Evolutionary conservation across 1,140 invertebrate species (phyloP).

Genomic region (Triops longicaudatus): DNA sequence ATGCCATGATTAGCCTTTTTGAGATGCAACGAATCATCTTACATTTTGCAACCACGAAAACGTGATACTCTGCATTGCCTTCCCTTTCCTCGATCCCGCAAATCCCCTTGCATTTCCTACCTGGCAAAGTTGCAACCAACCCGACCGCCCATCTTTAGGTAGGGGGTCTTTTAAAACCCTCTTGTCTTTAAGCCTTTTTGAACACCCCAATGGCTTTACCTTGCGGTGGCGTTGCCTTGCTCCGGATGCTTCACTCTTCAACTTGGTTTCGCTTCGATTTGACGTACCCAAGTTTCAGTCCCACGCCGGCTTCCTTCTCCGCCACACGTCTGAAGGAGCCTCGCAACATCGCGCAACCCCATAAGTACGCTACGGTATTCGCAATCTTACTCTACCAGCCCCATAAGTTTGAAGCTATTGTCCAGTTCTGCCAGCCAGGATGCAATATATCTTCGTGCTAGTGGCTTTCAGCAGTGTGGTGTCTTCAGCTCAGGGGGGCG

Average conservation of each 20-base stretch:
- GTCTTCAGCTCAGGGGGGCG: not conserved
- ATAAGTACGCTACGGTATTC: not conserved
- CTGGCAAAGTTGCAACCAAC: not conserved
- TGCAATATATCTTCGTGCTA: not conserved
- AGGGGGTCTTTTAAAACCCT: not conserved
- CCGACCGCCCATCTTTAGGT: not conserved
- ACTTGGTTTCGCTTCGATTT: slow-evolving; percentile 6
- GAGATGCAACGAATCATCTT: not conserved
- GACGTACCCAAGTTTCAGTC: not conserved
- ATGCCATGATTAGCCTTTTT: not conserved
- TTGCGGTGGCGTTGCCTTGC: not conserved
- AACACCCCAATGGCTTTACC: not conserved
- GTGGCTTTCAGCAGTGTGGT: not conserved
- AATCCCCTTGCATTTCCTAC: not conserved
- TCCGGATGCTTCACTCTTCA: not conserved
- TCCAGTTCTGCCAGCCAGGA: not conserved
- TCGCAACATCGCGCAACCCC: not conserved
- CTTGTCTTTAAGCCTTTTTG: not conserved
- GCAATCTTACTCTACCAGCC: not conserved
- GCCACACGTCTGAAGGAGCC: not conserved
- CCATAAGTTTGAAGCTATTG: too few species aligned
- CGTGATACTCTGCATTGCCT: not conserved
- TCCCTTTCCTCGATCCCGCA: not conserved
- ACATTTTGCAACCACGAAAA: not conserved
- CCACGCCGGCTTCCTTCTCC: not conserved